Percentiles rank a stretch among this genome's conserved stretches.
These are phyloP conservation scores for Microtus pennsylvanicus DNA, from an alignment of 2,113 vertebrate genomes.

Conservation along the genomic window DNA sequence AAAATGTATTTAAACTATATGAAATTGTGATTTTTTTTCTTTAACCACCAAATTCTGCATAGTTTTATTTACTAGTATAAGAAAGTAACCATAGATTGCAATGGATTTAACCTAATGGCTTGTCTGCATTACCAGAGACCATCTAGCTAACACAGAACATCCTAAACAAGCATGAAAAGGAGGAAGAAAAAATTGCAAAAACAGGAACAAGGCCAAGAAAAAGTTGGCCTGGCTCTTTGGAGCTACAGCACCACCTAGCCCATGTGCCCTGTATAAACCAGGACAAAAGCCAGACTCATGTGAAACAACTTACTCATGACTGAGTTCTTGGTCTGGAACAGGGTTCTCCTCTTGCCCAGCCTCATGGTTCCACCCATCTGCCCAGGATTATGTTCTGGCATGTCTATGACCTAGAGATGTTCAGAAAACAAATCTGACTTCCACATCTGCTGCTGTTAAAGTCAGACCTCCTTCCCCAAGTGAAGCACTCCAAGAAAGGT, in stretches of 20 bases:
- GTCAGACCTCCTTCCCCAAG: rapidly evolving
- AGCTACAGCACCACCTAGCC: background rate
- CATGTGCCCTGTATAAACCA: rapidly evolving
- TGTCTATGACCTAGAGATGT: conserved; percentile 94
- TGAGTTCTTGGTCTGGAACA: conserved; percentile 94
- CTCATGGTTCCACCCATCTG: conserved; percentile 99
- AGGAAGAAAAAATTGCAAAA: background rate
- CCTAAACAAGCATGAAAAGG: background rate
- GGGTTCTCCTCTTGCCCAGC: conserved; percentile 96
- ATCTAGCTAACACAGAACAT: background rate
- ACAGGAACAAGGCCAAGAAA: background rate
- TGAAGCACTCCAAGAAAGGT: background rate
- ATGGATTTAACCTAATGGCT: background rate
- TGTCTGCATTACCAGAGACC: background rate
- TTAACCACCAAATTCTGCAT: background rate
- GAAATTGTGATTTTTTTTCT: background rate
- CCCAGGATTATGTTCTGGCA: conserved; percentile 98
- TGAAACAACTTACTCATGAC: conserved; percentile 89
- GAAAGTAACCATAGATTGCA: background rate
- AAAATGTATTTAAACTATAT: conserved; percentile 3
- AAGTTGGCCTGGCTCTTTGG: background rate
- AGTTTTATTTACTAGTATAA: background rate
- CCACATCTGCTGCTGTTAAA: background rate
- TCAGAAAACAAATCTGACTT: background rate
- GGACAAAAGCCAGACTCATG: background rate